phyloP scores from a whole-genome alignment of 2,113 vertebrate genomes.

The Bothrops jararaca region DNA sequence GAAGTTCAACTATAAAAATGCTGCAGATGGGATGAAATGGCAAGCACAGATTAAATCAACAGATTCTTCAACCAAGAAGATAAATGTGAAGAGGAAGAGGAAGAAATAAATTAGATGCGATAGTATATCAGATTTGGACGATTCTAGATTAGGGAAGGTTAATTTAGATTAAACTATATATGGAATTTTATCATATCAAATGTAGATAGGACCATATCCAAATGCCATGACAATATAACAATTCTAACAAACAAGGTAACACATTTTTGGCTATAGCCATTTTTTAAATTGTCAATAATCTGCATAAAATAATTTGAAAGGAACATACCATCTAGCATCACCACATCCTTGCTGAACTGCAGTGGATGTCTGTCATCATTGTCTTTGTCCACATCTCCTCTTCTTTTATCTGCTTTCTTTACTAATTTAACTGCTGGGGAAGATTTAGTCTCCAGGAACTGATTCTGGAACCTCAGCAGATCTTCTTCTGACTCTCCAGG shows the following conservation, averaged over 20 bases:
- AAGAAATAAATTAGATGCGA: background rate
- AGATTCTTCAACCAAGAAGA: background rate
- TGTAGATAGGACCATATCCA: background rate
- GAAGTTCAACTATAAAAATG: background rate
- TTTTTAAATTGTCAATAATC: background rate
- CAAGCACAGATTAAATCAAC: background rate
- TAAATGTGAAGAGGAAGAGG: background rate
- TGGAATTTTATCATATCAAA: background rate
- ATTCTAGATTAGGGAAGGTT: background rate
- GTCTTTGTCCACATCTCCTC: conserved; percentile 55
- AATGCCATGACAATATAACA: background rate
- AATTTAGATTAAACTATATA: background rate
- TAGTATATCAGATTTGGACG: background rate
- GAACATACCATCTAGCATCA: conserved; percentile 80
- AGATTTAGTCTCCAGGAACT: conserved; percentile 79
- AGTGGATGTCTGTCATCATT: conserved; percentile 2
- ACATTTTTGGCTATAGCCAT: background rate
- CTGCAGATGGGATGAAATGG: background rate
- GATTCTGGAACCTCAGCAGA: conserved; percentile 83
- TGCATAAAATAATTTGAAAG: background rate
- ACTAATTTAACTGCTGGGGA: conserved; percentile 78
- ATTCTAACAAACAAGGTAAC: background rate
- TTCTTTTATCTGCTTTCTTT: conserved; percentile 84
- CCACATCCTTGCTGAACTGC: conserved; percentile 77
- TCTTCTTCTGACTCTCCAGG: conserved; percentile 89